A percentile compares a stretch with the other conserved stretches of the same genome.
Conservation (phyloP, 1,140 invertebrate species). For the Apis dorsata region DNA sequence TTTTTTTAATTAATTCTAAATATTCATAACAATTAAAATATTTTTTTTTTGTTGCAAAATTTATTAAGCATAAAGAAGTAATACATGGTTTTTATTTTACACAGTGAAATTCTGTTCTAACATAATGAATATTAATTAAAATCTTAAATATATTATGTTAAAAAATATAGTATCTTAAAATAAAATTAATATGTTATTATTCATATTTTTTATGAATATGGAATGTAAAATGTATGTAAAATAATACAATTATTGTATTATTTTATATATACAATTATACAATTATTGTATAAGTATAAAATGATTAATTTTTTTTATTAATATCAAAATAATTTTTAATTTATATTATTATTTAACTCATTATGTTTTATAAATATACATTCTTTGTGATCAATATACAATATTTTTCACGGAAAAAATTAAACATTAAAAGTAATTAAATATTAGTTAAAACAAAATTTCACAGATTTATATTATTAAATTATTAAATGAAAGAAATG, state of each 20-base stretch:
- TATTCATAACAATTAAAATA: not conserved
- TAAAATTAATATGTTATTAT: not conserved
- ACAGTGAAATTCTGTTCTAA: not conserved
- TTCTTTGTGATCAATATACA: not conserved
- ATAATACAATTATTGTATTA: constrained; percentile 14
- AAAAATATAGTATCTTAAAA: not conserved
- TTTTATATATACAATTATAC: too few species aligned
- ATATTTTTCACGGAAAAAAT: not conserved
- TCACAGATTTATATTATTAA: not conserved
- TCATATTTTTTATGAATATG: constrained; percentile 17
- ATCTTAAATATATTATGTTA: not conserved
- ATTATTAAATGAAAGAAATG: not conserved
- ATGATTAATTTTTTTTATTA: not conserved
- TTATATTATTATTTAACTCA: not conserved
- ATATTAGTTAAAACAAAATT: not conserved
- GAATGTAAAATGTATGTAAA: constrained; percentile 22
- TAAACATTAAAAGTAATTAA: not conserved
- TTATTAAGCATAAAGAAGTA: constrained; percentile 6
- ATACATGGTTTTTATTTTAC: not conserved
- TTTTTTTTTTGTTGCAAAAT: constrained; percentile 21
- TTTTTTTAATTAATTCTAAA: not conserved
- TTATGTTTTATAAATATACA: not conserved
- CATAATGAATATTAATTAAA: not conserved
- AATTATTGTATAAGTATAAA: constrained; percentile 7
- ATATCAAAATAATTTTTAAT: not conserved